phyloP scores from a whole-genome alignment of 2,797 vertebrate species.

The Iguana delicatissima region DNA sequence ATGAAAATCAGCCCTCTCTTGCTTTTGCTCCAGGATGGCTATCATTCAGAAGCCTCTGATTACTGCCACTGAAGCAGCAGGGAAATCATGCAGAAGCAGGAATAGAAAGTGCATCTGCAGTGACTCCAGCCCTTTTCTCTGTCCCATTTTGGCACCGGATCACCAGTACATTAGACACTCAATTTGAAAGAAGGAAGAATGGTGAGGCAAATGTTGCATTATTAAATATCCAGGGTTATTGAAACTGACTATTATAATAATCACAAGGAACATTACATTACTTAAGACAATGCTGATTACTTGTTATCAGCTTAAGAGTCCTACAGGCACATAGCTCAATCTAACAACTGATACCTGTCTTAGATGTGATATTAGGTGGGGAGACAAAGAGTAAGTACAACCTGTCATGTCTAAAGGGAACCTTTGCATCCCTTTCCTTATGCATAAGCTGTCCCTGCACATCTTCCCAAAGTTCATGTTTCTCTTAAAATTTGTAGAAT shows the following conservation, averaged over 20 bases:
- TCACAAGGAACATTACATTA: neutral
- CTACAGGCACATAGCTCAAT: neutral
- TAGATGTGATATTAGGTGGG: neutral
- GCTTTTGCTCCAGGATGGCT: too few relatives aligned
- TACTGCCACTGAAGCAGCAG: too few relatives aligned
- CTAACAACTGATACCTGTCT: conserved; percentile 11
- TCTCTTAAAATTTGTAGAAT: neutral
- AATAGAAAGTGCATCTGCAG: neutral
- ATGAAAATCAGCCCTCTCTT: neutral
- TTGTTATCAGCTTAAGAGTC: neutral
- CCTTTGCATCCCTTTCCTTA: neutral
- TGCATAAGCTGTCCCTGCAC: conserved; percentile 8
- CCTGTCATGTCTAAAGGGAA: conserved; percentile 4
- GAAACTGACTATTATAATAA: neutral
- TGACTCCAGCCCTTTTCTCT: neutral
- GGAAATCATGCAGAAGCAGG: too few relatives aligned
- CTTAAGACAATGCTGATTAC: too few relatives aligned
- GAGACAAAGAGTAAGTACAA: neutral
- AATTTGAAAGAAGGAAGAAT: neutral
- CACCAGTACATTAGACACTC: neutral
- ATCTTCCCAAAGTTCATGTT: neutral
- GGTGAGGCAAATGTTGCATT: neutral
- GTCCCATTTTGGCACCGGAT: neutral
- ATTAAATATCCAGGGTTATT: neutral
- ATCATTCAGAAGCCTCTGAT: too few relatives aligned